These are phyloP conservation scores for Saccostrea glomerata DNA, from an alignment of 1,140 invertebrate species.

Conservation along the genomic window DNA sequence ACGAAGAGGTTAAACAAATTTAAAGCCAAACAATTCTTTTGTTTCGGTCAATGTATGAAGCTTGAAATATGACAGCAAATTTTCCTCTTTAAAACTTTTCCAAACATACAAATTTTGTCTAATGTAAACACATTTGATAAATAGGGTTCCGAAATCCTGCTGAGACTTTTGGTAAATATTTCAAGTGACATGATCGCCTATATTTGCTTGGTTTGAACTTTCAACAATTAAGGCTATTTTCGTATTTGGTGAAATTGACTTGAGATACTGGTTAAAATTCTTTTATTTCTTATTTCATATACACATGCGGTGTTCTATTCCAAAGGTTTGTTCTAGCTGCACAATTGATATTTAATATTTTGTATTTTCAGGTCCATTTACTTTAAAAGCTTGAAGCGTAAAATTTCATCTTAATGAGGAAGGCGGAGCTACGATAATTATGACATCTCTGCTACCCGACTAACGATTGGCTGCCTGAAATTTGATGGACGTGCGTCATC, in stretches of 20 bases:
- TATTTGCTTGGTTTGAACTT: conserved; percentile 25
- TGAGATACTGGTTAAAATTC: conserved; percentile 4
- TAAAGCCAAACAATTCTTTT: conserved; percentile 30
- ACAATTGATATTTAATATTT: conserved; percentile 34
- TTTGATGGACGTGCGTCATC: conserved; percentile 35
- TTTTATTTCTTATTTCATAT: conserved; percentile 23
- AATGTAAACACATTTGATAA: conserved; percentile 37
- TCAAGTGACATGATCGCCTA: conserved; percentile 40
- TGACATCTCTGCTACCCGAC: neutral
- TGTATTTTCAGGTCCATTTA: conserved; percentile 32
- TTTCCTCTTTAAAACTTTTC: conserved; percentile 39
- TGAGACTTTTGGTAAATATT: conserved; percentile 37
- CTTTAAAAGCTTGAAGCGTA: conserved; percentile 8
- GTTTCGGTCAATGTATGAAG: conserved; percentile 4
- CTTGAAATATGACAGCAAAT: conserved; percentile 34
- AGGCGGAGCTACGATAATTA: conserved; percentile 40
- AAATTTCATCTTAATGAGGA: conserved; percentile 38
- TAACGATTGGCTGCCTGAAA: conserved; percentile 14
- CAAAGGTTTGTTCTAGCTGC: neutral
- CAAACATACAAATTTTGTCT: conserved; percentile 40
- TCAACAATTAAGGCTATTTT: conserved; percentile 20
- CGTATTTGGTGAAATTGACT: conserved; percentile 22
- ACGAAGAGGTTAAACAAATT: conserved; percentile 29
- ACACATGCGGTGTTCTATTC: too few relatives aligned
- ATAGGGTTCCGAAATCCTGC: neutral